Conservation (phyloP, 2,797 vertebrate species). For the Triplophysa bombifrons region DNA sequence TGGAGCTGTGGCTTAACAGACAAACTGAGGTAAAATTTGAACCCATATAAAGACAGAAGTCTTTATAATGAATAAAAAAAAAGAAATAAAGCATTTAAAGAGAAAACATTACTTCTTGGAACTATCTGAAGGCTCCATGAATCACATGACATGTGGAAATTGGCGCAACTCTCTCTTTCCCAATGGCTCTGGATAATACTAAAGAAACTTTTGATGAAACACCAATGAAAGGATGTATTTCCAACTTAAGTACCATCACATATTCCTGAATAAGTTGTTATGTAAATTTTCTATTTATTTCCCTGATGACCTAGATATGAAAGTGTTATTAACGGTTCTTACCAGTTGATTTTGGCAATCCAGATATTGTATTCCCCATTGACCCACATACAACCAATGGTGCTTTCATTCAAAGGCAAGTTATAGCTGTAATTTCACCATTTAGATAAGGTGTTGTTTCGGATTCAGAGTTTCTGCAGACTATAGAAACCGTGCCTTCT, state of each 20-base stretch:
- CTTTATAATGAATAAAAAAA: too few relatives aligned
- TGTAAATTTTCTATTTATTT: conserved; percentile 22
- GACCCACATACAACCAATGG: background rate
- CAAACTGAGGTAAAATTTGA: too few relatives aligned
- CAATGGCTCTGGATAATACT: background rate
- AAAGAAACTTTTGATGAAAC: background rate
- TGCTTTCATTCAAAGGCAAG: background rate
- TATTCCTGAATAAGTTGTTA: conserved; percentile 20
- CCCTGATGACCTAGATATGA: conserved; percentile 22
- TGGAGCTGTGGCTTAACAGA: too few relatives aligned
- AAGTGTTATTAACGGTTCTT: background rate
- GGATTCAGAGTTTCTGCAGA: background rate
- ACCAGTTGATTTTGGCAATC: background rate
- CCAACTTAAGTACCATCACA: background rate
- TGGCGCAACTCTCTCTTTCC: too few relatives aligned
- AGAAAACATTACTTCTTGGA: too few relatives aligned
- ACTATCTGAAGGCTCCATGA: too few relatives aligned
- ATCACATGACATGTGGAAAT: too few relatives aligned
- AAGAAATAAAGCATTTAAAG: too few relatives aligned
- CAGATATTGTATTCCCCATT: background rate
- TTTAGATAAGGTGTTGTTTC: background rate
- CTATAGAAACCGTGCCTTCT: background rate
- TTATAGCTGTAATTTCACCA: background rate
- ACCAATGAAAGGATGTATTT: background rate
- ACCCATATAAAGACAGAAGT: too few relatives aligned